phyloP scores from a whole-genome alignment of 2,888 invertebrate species.

The Rhimphoctona megacephalus region DNA sequence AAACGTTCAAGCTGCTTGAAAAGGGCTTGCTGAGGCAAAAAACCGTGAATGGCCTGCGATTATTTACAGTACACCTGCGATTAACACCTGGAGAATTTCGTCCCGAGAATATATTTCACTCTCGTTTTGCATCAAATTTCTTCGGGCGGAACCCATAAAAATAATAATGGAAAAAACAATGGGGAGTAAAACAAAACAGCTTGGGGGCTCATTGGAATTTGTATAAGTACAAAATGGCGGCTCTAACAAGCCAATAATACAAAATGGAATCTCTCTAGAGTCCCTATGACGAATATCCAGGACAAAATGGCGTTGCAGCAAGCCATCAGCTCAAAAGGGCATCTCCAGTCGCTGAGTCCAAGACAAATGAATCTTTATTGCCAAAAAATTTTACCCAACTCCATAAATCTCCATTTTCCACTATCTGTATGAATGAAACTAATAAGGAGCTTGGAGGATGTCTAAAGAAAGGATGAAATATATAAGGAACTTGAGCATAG shows the following conservation, averaged over 20 bases:
- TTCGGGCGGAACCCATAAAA: conserved; percentile 35
- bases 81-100: conserved; percentile 30
- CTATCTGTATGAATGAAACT: not conserved
- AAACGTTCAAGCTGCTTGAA: not conserved
- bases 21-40: conserved; percentile 15
- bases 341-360: not conserved
- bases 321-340: not conserved
- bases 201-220: not conserved
- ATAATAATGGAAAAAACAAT: not conserved
- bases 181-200: not conserved
- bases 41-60: conserved; percentile 9
- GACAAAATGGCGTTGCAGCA: not conserved
- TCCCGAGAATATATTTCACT: not conserved
- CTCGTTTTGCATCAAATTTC: conserved; percentile 29
- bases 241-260: not conserved
- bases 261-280: not conserved
- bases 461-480: conserved; percentile 2
- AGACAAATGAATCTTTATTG: not conserved
- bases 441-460: not conserved
- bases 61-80: conserved; percentile 42
- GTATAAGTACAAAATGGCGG: not conserved
- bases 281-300: not conserved
- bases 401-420: not conserved
- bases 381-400: not conserved
- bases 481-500: conserved; percentile 6